Base-by-base conservation (phyloP, 2,113 vertebrate genomes). In the Pterocles gutturalis region DNA sequence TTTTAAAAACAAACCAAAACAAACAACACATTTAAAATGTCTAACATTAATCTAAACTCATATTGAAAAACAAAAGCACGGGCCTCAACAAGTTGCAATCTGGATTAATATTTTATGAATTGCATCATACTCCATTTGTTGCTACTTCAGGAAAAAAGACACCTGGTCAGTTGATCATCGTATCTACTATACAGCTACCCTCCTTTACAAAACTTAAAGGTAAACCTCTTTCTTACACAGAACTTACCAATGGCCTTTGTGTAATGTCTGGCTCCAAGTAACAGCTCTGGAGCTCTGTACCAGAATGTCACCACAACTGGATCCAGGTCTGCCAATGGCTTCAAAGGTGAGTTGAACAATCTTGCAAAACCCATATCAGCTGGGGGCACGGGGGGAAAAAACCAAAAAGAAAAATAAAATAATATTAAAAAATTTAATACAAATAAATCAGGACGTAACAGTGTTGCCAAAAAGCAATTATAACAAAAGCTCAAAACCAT, bases 191-290 rank as follows among this genome's bases (percentile, higher is more conserved):
- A 78, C 31, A 8, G 17, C 53, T 38, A 51, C 29, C 9, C 18
- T 46, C n/a, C 48, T 76, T 48, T 18, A 67, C 4, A 77, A 64
- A 75, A 78, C 13, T 48, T 33, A 20, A 34, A 91, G 14, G 20
- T 16, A 91, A 79, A 57, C 0, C 2, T 51, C 26, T 28, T 87
- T 66, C 36, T 33, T 82, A 83, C 26, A 49, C 6, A 86, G 81
- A 95, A 98, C 99, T 99, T 97, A 99, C 99, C 99, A 69, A 99
- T 99, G 93, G 99, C 99, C 98, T 99, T 99, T 97, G 99, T 99
- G 97, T 99, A 99, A 98, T 99, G 99, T 71, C 99, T 98, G 45
- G 99, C 99, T 87, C 99, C 99, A 90, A 99, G 98, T 78, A 99
- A 97, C 91, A 99, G 98, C 96, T 99, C 99, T 80, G 99, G 99